Base-by-base conservation (phyloP, 1,140 invertebrate species). In the Tetragnatha versicolor region DNA sequence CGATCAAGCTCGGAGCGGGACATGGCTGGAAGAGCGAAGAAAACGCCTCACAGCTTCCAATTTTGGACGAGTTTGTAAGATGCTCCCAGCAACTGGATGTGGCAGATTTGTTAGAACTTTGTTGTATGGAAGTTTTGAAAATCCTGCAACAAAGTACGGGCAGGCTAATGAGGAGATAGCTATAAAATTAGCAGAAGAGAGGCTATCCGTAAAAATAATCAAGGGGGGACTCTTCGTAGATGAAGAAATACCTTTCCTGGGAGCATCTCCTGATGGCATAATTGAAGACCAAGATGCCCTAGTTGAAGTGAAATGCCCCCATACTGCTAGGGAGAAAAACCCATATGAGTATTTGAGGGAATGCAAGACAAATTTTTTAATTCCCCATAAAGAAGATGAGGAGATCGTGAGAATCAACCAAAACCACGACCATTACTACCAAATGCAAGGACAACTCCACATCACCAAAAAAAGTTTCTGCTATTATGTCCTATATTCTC, bases 31-130 rank as follows among this genome's bases (percentile, higher is more conserved):
- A 22, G 35, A 65, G 22, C n/a, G 61, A 39, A 3, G 61, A 65
- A 65, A 65, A 39, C 37, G 33, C 22, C 22, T 65, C 0, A 65
- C 35, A 31, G 61, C 61, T 6, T 65, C 61, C 3, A 39, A 65
- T 42, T 65, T 65, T 14, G 61, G 35, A n/a, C 27, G 5, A 5
- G n/a, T 60, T 60, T 60, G 55, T 33, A 2, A 9, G 25, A 60
- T 14, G n/a, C 25, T 65, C 22, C 31, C 33, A 9, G 12, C 14
- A 7, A 65, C 35, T 12, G 25, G n/a, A 2, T 65, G 61, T 45
- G 61, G 3, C 37, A 65, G 17, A 29, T 20, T 65, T 5, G 61
- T 65, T 1, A 65, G 42, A 25, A 31, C 5, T 10, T 12, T 61
- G 12, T 20, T 53, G 20, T 53, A 53, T 22, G 10, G 9, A 14